These are phyloP conservation scores for Acanthis flammea DNA, from an alignment of 2,797 vertebrate species.

Conservation along the genomic window DNA sequence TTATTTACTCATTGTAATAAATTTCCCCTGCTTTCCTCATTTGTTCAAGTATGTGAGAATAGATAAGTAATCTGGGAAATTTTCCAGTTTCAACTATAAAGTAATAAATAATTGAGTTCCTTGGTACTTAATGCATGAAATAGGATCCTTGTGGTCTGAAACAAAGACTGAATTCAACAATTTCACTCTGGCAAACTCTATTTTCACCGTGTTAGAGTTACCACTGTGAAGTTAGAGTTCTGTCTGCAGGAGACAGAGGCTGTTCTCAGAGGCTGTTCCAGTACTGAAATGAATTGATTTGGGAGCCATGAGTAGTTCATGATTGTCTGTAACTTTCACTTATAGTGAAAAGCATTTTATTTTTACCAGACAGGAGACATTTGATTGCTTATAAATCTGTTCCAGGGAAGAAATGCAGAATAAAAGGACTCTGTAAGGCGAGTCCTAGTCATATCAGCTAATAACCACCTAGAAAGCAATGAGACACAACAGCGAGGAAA, in stretches of 20 bases:
- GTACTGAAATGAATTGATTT: conserved; percentile 26
- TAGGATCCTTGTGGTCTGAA: not conserved
- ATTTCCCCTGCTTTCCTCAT: not conserved
- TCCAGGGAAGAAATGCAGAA: not conserved
- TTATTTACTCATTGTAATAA: conserved; percentile 23
- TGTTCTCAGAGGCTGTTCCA: conserved; percentile 17
- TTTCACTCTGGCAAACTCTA: not conserved
- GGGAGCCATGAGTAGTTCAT: not conserved
- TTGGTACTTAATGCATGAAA: conserved; percentile 19
- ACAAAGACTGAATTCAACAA: conserved; percentile 15
- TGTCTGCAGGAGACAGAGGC: not conserved
- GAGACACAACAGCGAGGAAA: not conserved
- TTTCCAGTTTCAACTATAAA: conserved; percentile 12
- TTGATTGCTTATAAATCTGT: not conserved
- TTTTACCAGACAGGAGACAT: not conserved
- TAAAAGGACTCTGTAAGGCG: not conserved
- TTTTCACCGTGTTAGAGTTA: not conserved
- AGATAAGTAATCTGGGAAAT: conserved; percentile 18
- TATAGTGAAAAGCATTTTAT: not conserved
- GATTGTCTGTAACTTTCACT: not conserved
- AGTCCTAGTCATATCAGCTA: not conserved
- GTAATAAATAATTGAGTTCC: conserved; percentile 9
- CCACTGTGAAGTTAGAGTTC: not conserved
- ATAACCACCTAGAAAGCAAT: not conserved
- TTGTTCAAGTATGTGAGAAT: not conserved